Conservation (phyloP, 2,888 invertebrate genomes). For the Hypolimnas misippus region DNA sequence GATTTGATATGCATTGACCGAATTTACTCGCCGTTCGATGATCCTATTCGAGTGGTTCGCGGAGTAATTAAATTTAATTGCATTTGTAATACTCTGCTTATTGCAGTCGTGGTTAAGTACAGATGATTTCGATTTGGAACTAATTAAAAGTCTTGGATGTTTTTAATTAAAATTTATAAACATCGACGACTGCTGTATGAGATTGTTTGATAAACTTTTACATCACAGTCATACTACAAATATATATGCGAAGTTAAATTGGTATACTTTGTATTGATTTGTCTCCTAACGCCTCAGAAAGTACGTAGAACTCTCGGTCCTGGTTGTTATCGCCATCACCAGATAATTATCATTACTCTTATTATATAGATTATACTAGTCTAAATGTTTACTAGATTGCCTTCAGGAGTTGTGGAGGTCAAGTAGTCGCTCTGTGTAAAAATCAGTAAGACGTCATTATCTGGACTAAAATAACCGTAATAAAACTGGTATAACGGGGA, state of each 20-base stretch:
- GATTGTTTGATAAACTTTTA: not conserved
- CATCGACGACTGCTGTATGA: not conserved
- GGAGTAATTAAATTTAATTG: slow-evolving; percentile 32
- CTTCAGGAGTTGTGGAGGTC: too few relatives aligned
- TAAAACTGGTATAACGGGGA: too few relatives aligned
- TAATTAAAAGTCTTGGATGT: slow-evolving; percentile 2
- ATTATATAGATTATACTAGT: too few relatives aligned
- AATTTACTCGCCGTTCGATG: slow-evolving; percentile 36
- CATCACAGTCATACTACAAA: too few relatives aligned
- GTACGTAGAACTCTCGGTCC: too few relatives aligned
- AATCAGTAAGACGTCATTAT: too few relatives aligned
- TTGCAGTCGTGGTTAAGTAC: not conserved
- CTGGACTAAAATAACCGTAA: too few relatives aligned
- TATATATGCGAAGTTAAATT: not conserved
- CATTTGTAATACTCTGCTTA: slow-evolving; percentile 9
- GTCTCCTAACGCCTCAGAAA: too few relatives aligned
- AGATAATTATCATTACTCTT: too few relatives aligned
- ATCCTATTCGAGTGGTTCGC: slow-evolving; percentile 28
- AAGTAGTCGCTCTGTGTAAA: too few relatives aligned
- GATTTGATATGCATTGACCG: slow-evolving; percentile 44
- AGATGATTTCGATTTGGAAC: not conserved
- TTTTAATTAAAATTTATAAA: slow-evolving; percentile 7
- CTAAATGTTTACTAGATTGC: too few relatives aligned
- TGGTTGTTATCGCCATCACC: too few relatives aligned
- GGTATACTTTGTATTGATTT: not conserved